Percentiles rank a stretch among this genome's conserved stretches.
Evolutionary conservation across 2,888 invertebrate species (phyloP).

Genomic region (Acanthoscelides obtectus): DNA sequence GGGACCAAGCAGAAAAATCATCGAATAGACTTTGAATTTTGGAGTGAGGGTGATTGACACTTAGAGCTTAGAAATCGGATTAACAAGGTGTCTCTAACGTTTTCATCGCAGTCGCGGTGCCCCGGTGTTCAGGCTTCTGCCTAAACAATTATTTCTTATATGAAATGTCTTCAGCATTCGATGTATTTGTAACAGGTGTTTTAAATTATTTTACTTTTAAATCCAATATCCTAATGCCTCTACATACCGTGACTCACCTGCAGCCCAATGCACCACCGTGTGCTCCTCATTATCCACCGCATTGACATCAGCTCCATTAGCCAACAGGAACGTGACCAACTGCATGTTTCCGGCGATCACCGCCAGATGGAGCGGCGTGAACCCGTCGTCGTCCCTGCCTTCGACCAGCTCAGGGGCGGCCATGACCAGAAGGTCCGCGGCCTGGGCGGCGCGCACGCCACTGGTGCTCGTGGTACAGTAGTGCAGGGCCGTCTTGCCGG

Average conservation of each 20-base stretch:
- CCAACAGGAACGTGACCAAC: constrained; percentile 78
- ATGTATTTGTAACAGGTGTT: no score
- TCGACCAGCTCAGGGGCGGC: constrained; percentile 83
- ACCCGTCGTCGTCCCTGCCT: constrained; percentile 87
- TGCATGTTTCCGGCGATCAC: constrained; percentile 90
- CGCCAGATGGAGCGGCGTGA: constrained; percentile 91
- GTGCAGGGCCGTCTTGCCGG: constrained; percentile 83
- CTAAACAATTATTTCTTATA: no score
- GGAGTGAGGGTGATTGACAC: no score
- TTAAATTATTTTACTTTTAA: no score
- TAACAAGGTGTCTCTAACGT: no score
- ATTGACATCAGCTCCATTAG: constrained; percentile 85
- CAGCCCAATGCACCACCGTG: constrained; percentile 97
- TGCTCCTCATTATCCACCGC: constrained; percentile 92
- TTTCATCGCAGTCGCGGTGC: no score
- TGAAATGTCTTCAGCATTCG: no score
- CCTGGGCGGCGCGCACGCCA: constrained; percentile 53
- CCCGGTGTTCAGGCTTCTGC: no score
- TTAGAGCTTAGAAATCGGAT: no score
- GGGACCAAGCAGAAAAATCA: no score
- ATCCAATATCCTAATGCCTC: no score
- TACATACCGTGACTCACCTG: constrained; percentile 59
- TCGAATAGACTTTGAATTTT: no score
- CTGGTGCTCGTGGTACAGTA: constrained; percentile 67
- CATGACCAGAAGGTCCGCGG: constrained; percentile 68